Base-by-base conservation (phyloP, 2,113 vertebrate species). In the Paraplagusia blochii region DNA sequence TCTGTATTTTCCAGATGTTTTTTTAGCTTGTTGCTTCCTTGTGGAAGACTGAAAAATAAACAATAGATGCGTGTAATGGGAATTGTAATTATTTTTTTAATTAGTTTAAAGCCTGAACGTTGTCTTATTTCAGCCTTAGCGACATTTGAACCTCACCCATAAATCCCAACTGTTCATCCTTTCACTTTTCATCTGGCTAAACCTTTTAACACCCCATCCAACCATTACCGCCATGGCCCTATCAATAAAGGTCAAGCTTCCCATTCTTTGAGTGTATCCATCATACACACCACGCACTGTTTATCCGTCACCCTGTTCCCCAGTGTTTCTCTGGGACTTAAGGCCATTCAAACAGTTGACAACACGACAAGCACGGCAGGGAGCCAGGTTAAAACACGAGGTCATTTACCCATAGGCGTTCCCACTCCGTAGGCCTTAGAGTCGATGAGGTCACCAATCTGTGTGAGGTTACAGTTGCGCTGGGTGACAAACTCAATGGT, bases 401-500 rank as follows among this genome's bases (percentile, higher is more conserved):
- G 38, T 50, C 1, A 85, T 87, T 80, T 93, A 98, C 95, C 95
- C 94, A 99, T 99, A 51, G 96, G 95, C 50, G 95, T 98, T 82
- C 95, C 96, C 61, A 99, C 95, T 0, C 95, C 96, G 1, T 99
- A 98, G 72, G 95, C 95, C 87, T 95, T 98, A 79, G 95, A 98
- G 87, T 99, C 96, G 66, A 98, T 96, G 65, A 98, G 95, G 82
- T 94, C 94, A 22, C 96, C 96, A 53, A 98, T 92, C 89, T 98
- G 95, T 1, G 96, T 98, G 58, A 98, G 93, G 90, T 98, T 98
- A 83, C 96, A 98, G 84, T 98, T 98, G 66, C 96, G 86, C 83
- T 98, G 96, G 15, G 96, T 98, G 77, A 95, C 95, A 77, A 98
- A 98, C 85, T 98, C 96, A 8, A 98, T 98, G 74, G 95, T 96